phyloP scores from a whole-genome alignment of 2,888 invertebrate genomes.

The Cyaniris semiargus region DNA sequence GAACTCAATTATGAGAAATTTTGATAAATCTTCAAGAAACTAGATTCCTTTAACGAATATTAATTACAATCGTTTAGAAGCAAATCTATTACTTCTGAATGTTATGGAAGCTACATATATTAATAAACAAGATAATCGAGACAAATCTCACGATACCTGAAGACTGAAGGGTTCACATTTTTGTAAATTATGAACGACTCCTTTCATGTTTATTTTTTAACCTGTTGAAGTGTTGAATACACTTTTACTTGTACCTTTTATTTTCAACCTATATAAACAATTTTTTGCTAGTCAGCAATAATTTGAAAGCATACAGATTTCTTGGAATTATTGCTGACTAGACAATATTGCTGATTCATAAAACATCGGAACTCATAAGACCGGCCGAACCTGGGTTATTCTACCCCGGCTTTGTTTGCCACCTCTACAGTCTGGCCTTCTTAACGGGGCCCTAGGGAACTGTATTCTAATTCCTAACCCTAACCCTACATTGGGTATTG shows the following conservation, averaged over 20 bases:
- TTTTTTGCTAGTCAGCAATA: not conserved
- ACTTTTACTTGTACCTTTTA: not conserved
- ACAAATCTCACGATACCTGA: too few relatives aligned
- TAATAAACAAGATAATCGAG: too few relatives aligned
- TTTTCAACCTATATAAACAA: not conserved
- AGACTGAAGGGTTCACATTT: not conserved
- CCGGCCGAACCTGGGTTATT: not conserved
- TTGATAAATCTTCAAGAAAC: not conserved
- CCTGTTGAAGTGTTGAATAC: not conserved
- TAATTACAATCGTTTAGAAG: too few relatives aligned
- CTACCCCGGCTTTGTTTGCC: not conserved
- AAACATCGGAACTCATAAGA: not conserved
- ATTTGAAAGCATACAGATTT: not conserved
- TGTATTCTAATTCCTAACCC: constrained; percentile 22
- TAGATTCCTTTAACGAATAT: not conserved
- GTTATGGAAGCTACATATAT: too few relatives aligned
- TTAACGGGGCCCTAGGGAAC: constrained; percentile 1
- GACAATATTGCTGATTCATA: not conserved
- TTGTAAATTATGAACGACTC: not conserved
- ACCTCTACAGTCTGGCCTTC: constrained; percentile 1
- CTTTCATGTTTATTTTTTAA: not conserved
- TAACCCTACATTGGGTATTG: not conserved
- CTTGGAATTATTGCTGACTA: not conserved
- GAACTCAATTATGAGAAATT: not conserved
- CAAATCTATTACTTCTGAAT: too few relatives aligned